phyloP scores from a whole-genome alignment of 2,113 vertebrate genomes.

The Coptodon bakossiorum region DNA sequence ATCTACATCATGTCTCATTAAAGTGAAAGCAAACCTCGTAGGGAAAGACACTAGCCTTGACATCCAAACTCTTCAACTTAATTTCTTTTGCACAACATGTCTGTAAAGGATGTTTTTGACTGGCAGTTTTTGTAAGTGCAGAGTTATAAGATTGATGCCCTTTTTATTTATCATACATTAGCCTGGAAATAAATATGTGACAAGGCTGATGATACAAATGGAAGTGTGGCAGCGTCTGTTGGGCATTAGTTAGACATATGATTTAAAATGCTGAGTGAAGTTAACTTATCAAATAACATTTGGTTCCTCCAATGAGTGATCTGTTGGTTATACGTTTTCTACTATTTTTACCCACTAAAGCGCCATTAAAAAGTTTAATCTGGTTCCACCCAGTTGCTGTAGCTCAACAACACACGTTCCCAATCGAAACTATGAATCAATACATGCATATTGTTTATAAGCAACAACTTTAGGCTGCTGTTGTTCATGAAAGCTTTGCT shows the following conservation, averaged over 20 bases:
- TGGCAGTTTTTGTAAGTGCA: not conserved
- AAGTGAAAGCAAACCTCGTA: not conserved
- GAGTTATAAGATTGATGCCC: not conserved
- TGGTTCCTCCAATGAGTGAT: not conserved
- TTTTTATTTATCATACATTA: not conserved
- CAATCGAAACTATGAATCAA: not conserved
- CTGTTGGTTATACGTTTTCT: not conserved
- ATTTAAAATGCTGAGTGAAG: not conserved
- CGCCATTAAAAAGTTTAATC: rapidly evolving
- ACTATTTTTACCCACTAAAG: not conserved
- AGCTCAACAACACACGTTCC: not conserved
- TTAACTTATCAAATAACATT: not conserved
- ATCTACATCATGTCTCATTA: not conserved
- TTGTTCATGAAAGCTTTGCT: not conserved
- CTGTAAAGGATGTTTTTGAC: not conserved
- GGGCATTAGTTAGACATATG: not conserved
- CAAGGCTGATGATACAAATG: not conserved
- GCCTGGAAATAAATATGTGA: not conserved
- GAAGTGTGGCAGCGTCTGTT: not conserved
- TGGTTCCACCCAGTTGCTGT: not conserved
- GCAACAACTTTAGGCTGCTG: not conserved
- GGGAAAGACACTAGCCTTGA: not conserved
- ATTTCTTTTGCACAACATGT: not conserved
- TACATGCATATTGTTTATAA: rapidly evolving
- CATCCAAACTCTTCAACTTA: not conserved